A percentile compares a stretch with the other conserved stretches of the same genome.
These are phyloP conservation scores for Celastrina argiolus DNA, from an alignment of 2,888 invertebrate species.

Conservation along the genomic window DNA sequence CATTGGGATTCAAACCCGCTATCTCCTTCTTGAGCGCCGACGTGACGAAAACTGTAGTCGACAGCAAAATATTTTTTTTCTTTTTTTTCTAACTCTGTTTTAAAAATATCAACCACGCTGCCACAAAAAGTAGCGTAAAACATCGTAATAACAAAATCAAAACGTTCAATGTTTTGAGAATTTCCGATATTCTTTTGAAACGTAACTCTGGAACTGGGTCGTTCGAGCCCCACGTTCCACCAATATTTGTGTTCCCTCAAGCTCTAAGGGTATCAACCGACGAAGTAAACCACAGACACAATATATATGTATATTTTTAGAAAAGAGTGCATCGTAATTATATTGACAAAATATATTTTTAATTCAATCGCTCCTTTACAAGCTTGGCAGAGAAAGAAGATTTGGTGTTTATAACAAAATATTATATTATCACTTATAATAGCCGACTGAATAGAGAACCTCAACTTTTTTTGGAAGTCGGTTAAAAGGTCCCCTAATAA, in stretches of 20 bases:
- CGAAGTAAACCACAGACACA: not conserved
- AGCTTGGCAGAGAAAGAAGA: too few species aligned
- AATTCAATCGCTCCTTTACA: too few species aligned
- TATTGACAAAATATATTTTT: too few species aligned
- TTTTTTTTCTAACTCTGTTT: not conserved
- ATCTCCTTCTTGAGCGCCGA: too few species aligned
- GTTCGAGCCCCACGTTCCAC: constrained; percentile 26
- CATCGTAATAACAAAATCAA: not conserved
- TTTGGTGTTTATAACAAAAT: too few species aligned
- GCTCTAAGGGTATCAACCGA: constrained; percentile 22
- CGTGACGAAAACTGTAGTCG: too few species aligned
- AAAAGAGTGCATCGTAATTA: not conserved
- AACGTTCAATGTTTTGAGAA: not conserved
- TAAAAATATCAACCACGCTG: not conserved
- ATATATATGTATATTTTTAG: not conserved
- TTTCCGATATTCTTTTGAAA: constrained; percentile 17
- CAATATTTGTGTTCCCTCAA: constrained; percentile 30
- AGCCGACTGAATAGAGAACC: too few species aligned
- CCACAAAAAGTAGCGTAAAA: constrained; percentile 6
- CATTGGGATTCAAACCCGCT: too few species aligned
- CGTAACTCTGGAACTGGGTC: constrained; percentile 15
- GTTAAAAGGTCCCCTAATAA: too few species aligned
- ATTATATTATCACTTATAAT: too few species aligned
- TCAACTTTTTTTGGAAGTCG: too few species aligned
- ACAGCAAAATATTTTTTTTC: too few species aligned